Evolutionary conservation across 2,113 vertebrate genomes (phyloP).

Genomic region (Lynx canadensis): DNA sequence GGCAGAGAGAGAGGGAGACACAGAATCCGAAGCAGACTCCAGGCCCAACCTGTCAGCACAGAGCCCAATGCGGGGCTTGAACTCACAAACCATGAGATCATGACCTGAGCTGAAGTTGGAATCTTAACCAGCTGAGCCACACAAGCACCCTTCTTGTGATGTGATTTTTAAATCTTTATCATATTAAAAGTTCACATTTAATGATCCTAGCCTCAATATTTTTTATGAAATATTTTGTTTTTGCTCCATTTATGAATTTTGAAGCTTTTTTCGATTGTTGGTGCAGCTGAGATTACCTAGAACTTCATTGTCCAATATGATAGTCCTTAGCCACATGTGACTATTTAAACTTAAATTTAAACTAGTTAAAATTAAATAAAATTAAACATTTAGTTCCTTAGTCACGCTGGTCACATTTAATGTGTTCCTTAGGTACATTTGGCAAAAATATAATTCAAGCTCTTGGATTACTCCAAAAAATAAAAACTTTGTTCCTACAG

Average conservation of each 20-base stretch:
- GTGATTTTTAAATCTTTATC: not conserved
- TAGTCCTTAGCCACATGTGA: not conserved
- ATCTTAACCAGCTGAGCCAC: no score
- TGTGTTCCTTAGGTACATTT: not conserved
- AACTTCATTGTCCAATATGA: not conserved
- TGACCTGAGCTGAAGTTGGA: no score
- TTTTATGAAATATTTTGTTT: not conserved
- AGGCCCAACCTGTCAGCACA: no score
- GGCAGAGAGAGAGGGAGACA: no score
- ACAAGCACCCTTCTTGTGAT: not conserved
- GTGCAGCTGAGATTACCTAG: not conserved
- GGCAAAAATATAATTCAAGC: not conserved
- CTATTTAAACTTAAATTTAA: not conserved
- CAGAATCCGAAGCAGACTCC: no score
- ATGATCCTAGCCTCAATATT: not conserved
- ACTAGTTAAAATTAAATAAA: constrained; percentile 29
- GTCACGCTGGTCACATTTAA: not conserved
- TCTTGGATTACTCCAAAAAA: constrained; percentile 30
- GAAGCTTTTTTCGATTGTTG: not conserved
- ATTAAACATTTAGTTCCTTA: not conserved
- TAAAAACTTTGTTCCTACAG: not conserved
- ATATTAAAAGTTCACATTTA: not conserved
- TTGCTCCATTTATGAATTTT: not conserved
- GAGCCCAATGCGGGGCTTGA: no score
- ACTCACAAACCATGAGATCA: no score